Evolutionary conservation across 2,113 vertebrate genomes (phyloP).

Genomic region (Axis porcinus): DNA sequence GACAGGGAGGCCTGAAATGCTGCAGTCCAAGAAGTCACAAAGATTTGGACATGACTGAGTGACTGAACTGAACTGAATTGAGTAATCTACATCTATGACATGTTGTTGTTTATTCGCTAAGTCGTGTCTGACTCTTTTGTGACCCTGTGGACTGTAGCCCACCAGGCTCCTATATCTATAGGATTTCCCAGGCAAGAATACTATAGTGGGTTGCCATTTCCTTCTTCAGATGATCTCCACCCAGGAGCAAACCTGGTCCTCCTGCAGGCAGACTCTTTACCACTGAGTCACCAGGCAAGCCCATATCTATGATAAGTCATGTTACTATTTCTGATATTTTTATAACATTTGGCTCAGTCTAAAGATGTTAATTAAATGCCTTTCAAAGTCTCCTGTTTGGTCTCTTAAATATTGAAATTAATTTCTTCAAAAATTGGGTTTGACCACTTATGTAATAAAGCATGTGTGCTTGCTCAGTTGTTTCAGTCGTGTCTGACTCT

Average conservation of each 20-base stretch:
- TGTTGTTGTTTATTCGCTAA: background rate
- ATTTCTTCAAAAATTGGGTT: background rate
- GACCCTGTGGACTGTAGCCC: background rate
- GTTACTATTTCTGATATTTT: background rate
- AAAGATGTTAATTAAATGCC: background rate
- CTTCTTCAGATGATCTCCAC: background rate
- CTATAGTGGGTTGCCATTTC: background rate
- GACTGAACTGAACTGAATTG: accelerated
- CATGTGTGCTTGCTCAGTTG: background rate
- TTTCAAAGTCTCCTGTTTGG: background rate
- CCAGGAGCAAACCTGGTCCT: background rate
- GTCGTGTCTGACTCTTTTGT: background rate
- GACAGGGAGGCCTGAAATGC: background rate
- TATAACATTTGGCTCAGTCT: background rate
- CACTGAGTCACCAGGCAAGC: background rate
- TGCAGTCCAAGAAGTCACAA: background rate
- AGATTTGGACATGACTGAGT: background rate
- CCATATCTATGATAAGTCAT: background rate
- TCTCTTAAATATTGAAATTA: background rate
- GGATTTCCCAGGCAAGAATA: background rate
- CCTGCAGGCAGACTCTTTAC: background rate
- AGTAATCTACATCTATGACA: background rate
- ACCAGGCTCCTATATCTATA: background rate
- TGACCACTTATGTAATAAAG: background rate
- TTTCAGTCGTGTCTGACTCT: background rate